Base-by-base conservation (phyloP, 1,140 invertebrate genomes). In the Holotrichia oblita region DNA sequence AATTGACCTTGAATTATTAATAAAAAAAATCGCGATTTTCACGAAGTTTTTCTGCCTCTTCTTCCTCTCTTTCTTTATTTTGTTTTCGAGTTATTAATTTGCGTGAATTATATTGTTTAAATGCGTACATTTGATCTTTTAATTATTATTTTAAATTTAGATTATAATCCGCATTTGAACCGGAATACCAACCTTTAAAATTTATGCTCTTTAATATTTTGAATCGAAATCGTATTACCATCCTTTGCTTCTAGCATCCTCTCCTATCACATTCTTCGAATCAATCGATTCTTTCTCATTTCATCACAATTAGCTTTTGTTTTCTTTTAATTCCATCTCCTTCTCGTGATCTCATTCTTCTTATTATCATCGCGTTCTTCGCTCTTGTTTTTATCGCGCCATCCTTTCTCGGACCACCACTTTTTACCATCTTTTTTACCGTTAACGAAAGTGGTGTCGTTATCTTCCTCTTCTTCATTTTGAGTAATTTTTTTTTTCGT, bases 281-380 rank as follows among this genome's bases (percentile, higher is more conserved):
- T 48, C n/a, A 10, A 9, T 48, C 3, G 48, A 14, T 6, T 55
- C 48, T 14, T 69, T 34, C 22, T 69, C 22, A 20, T 17, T 74
- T 74, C 41, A 42, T 12, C 9, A 20, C 73, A 20, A 74, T 41
- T 34, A 20, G n/a, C 17, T 74, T 74, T 9, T 74, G 73, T 20
- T 74, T 17, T 74, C 17, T 40, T 92, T 92, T 84, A 94, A 91
- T 86, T 94, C 93, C 84, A 93, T 92, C 77, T 89, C 89, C 80
- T 92, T 92, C 85, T 94, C 93, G 42, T 91, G 59, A 91, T 88
- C 87, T 93, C 92, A 82, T 93, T 93, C 82, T 93, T 93, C 87
- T 92, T 93, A 86, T 93, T 93, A 81, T 93, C 92, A 78, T 89
- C 91, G 81, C 90, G 92, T 86, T 94, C 92, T 80, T 92, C 93